These are phyloP conservation scores for Melanotaenia nigrans DNA, from an alignment of 2,797 vertebrate genomes.

Conservation along the genomic window DNA sequence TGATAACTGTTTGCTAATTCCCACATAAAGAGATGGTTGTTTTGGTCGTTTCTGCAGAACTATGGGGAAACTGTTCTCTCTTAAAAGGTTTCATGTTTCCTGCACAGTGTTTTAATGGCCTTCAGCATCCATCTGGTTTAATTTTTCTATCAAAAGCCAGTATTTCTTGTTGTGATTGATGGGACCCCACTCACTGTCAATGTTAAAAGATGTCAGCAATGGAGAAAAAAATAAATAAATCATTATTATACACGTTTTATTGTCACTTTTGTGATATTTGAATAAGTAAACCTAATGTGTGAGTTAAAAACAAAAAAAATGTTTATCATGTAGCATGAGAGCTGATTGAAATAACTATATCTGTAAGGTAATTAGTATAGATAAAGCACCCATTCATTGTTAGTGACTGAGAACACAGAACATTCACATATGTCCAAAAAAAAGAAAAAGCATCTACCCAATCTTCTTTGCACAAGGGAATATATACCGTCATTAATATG, in stretches of 20 bases:
- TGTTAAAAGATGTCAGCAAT: slow-evolving; percentile 70
- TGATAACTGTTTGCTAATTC: slow-evolving; percentile 86
- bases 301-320: slow-evolving; percentile 14
- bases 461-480: slow-evolving; percentile 69
- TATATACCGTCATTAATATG: slow-evolving; percentile 73
- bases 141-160: slow-evolving; percentile 81
- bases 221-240: slow-evolving; percentile 32
- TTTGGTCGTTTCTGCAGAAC: slow-evolving; percentile 72
- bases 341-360: slow-evolving; percentile 19
- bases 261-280: slow-evolving; percentile 56
- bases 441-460: slow-evolving; percentile 50
- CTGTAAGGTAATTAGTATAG: slow-evolving; percentile 7
- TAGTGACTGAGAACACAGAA: slow-evolving; percentile 8
- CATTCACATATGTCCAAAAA: slow-evolving; percentile 27
- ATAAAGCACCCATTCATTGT: slow-evolving; percentile 16
- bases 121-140: slow-evolving; percentile 74
- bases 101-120: slow-evolving; percentile 73
- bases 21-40: slow-evolving; percentile 77
- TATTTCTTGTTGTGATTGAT: slow-evolving; percentile 72
- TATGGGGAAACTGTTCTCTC: slow-evolving; percentile 49
- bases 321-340: slow-evolving; percentile 20
- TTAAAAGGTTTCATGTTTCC: slow-evolving; percentile 74
- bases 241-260: slow-evolving; percentile 70
- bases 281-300: slow-evolving; percentile 49
- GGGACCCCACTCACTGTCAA: slow-evolving; percentile 62